Evolutionary conservation across 2,888 invertebrate genomes (phyloP).

Genomic region (Calephelis perditalis): DNA sequence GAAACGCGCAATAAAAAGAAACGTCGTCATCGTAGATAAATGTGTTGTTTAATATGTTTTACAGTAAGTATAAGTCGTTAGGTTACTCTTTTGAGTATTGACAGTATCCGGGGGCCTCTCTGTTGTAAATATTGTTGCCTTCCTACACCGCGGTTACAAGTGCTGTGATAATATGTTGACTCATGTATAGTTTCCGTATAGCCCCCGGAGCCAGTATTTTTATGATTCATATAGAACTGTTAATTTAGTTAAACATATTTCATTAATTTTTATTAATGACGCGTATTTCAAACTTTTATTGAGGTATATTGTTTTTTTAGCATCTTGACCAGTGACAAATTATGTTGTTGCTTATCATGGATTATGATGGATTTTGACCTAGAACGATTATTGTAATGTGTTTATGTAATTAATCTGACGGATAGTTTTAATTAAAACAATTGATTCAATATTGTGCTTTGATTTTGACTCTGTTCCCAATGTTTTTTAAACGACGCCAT

Average conservation of each 20-base stretch:
- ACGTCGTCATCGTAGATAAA: constrained; percentile 63
- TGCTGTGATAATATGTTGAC: constrained; percentile 57
- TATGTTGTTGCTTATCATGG: constrained; percentile 2
- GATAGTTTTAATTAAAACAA: constrained; percentile 10
- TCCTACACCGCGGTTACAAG: constrained; percentile 61
- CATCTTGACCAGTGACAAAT: constrained; percentile 11
- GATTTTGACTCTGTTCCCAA: too few species aligned
- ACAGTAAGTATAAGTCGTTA: constrained; percentile 24
- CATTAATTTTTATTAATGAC: constrained; percentile 12
- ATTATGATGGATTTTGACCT: constrained; percentile 3
- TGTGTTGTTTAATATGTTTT: constrained; percentile 23
- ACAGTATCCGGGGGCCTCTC: constrained; percentile 46
- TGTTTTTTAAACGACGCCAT: too few species aligned
- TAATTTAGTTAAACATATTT: constrained; percentile 7
- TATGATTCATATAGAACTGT: background rate
- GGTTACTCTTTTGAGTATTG: constrained; percentile 42
- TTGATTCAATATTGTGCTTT: constrained; percentile 1
- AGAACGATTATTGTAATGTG: constrained; percentile 3
- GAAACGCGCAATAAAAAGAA: constrained; percentile 53
- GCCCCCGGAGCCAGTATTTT: constrained; percentile 5
- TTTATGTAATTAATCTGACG: constrained; percentile 6
- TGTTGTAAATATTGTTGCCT: constrained; percentile 51
- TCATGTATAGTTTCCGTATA: constrained; percentile 6
- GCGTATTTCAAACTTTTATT: background rate
- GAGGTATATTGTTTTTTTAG: constrained; percentile 2